Evolutionary conservation across 64 coral and sea anemone species (phyloP), one percentile per base, ranked within the genome.

Genomic region (Acropora tenuis): DNA sequence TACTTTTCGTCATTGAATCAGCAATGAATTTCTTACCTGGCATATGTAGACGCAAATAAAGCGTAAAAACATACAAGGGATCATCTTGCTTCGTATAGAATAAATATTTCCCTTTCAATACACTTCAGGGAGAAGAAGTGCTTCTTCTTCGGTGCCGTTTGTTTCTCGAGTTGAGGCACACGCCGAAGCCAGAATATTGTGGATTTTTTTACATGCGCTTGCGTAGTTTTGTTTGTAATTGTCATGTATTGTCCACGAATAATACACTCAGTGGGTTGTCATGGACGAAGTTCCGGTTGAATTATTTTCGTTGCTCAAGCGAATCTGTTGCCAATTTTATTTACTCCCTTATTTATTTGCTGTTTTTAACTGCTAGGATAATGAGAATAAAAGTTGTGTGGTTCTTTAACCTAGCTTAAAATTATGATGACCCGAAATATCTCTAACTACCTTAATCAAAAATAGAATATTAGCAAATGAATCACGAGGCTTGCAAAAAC

Each of bases 201-300:
- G 11, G 41, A 67, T 67, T 30, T 30, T 30, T 15, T 13, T 18
- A 13, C 1, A 11, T 45, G 75, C 75, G 75, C 75, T 16, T 78
- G 75, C 75, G 75, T 78, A 5, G 13, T 49, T 55, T 6, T 48
- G 44, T 78, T 78, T 48, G 45, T 15, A 63, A 63, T 78, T 78
- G 75, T 78, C 75, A 49, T 78, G 75, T 78, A 78, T 78, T 78
- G 75, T 78, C 6, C 75, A 78, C 75, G 75, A 78, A 78, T 78
- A 49, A 49, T 78, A 78, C 75, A 78, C 75, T 49, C 13, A 63
- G 59, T 10, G 59, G 59, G 59, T 63, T 63, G 59, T 55, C 52
- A 55, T 55, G 52, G 52, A 55, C 52, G 52, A 55, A 55, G 52
- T 63, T 63, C 59, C 59, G 59, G 8, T 63, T 13, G 13, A 63